Evolutionary conservation across 2,797 vertebrate genomes (phyloP).

Genomic region (Schizopygopsis pylzovi): DNA sequence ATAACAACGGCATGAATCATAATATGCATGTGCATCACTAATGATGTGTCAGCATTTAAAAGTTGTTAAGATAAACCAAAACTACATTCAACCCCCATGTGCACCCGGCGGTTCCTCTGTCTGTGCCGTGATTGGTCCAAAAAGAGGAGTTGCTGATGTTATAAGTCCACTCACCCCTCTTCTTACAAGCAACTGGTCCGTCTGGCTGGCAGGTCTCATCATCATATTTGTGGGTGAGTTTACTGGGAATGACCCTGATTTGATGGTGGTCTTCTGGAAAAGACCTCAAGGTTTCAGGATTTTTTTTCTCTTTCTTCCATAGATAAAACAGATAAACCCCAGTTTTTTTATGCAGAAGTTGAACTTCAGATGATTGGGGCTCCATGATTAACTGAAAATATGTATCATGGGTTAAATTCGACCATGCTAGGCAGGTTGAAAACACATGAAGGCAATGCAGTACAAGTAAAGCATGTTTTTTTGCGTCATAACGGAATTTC

Average conservation of each 20-base stretch:
- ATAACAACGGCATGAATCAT: constrained; percentile 51
- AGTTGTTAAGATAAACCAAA: constrained; percentile 60
- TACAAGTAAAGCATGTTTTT: constrained; percentile 9
- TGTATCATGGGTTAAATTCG: neutral
- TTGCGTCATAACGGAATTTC: constrained; percentile 22
- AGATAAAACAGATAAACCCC: constrained; percentile 35
- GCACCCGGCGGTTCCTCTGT: constrained; percentile 24
- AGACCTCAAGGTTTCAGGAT: constrained; percentile 61
- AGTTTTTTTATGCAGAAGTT: neutral
- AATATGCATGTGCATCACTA: constrained; percentile 50
- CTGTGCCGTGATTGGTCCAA: constrained; percentile 51
- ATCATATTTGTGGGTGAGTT: constrained; percentile 49
- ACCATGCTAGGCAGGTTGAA: neutral
- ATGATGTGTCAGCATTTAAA: constrained; percentile 55
- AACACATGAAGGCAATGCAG: neutral
- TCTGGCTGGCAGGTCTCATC: constrained; percentile 47
- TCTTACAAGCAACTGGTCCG: constrained; percentile 46
- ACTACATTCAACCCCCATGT: constrained; percentile 49
- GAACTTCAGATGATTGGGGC: constrained; percentile 2
- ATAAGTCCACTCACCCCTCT: constrained; percentile 60
- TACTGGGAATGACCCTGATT: constrained; percentile 70
- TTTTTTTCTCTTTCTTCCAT: constrained; percentile 37
- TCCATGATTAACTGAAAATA: neutral
- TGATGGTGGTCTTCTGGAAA: constrained; percentile 68
- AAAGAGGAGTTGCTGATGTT: constrained; percentile 52